Percentiles rank a stretch among this genome's conserved stretches.
These are phyloP conservation scores for Diplogasteroides magnus DNA, from an alignment of 1,140 invertebrate genomes.

Conservation along the genomic window DNA sequence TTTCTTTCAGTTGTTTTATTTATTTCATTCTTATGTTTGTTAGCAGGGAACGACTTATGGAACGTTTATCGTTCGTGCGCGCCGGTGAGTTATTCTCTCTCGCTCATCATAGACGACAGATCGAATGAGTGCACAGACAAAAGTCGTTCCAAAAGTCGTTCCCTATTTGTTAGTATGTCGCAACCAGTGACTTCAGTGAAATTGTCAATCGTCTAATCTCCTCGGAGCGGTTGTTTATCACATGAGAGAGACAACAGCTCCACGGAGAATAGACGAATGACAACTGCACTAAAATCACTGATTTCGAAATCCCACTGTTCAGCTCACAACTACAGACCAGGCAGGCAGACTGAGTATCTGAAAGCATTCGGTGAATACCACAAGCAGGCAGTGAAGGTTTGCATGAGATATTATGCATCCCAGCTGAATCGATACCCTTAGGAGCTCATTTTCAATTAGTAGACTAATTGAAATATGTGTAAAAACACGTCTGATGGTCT, in stretches of 20 bases:
- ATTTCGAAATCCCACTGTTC: conserved; percentile 2
- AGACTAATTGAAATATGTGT: not conserved
- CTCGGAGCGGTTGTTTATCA: too few species aligned
- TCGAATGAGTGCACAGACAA: too few species aligned
- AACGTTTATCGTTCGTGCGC: too few species aligned
- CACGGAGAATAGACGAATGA: too few species aligned
- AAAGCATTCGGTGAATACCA: conserved; percentile 43
- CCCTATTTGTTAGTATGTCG: not conserved
- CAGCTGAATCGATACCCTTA: not conserved
- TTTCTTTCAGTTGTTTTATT: not conserved
- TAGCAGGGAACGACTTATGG: not conserved
- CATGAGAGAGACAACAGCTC: too few species aligned
- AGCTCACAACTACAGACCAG: conserved; percentile 46
- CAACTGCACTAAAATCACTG: too few species aligned
- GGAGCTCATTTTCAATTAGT: not conserved
- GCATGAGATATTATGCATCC: conserved; percentile 1
- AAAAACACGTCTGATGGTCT: not conserved
- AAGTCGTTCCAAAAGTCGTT: too few species aligned
- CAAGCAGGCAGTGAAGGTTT: conserved; percentile 7
- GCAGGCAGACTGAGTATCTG: conserved; percentile 37
- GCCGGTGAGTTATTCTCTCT: too few species aligned
- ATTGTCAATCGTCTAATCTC: too few species aligned
- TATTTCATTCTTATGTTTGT: too few species aligned
- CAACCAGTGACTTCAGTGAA: too few species aligned
- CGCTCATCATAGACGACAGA: too few species aligned